Conservation (phyloP, 2,797 vertebrate species). For the Xyrichtys novacula region DNA sequence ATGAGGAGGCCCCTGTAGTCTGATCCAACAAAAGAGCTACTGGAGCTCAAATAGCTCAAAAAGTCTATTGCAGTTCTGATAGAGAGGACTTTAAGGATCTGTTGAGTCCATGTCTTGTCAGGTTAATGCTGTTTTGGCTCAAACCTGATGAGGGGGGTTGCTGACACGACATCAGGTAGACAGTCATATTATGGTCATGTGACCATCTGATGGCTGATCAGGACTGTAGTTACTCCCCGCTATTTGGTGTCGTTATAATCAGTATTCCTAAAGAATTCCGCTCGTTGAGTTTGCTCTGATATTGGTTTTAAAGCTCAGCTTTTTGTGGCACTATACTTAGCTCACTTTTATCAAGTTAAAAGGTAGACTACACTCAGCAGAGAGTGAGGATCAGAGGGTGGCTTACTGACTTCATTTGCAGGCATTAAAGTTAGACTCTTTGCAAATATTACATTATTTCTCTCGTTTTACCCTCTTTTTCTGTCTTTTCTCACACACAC, state of each 20-base stretch:
- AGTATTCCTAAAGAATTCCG: background rate
- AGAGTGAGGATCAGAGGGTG: background rate
- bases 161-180: no score
- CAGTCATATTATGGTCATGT: no score
- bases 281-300: background rate
- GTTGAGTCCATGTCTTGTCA: no score
- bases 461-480: conserved; percentile 20
- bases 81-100: no score
- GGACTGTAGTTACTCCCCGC: background rate
- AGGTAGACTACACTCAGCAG: background rate
- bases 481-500: conserved; percentile 24
- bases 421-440: no score
- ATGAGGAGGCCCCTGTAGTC: no score
- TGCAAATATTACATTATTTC: background rate
- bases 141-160: no score
- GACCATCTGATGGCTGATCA: no score
- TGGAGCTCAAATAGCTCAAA: no score
- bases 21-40: no score
- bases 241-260: background rate
- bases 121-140: no score
- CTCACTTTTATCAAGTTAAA: background rate
- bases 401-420: background rate
- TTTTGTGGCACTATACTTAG: background rate
- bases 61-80: no score
- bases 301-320: background rate